A percentile compares a stretch with the other conserved stretches of the same genome.
These are phyloP conservation scores for Austrofundulus limnaeus DNA, from an alignment of 2,113 vertebrate species.

Conservation along the genomic window DNA sequence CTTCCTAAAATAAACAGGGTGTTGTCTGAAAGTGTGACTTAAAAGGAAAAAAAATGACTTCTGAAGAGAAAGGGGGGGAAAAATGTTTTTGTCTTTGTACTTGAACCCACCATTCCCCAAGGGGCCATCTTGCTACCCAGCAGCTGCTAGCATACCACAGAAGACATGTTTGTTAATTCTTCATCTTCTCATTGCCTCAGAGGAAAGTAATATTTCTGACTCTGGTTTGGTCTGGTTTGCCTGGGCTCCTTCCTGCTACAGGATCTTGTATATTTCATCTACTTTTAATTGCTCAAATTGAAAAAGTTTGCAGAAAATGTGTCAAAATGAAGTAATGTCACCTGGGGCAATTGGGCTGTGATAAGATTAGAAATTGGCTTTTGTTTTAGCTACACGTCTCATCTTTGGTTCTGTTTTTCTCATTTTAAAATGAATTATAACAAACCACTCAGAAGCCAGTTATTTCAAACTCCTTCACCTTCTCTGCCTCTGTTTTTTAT, in stretches of 20 bases:
- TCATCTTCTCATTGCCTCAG: conserved; percentile 18
- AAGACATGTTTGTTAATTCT: conserved; percentile 33
- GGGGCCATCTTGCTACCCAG: conserved; percentile 35
- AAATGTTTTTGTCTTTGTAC: conserved; percentile 29
- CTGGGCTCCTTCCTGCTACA: not conserved
- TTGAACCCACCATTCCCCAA: conserved; percentile 51
- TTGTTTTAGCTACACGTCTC: conserved; percentile 22
- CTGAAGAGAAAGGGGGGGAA: not conserved
- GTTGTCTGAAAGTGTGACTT: conserved; percentile 52
- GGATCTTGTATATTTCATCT: not conserved
- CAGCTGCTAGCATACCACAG: conserved; percentile 58
- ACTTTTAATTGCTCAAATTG: not conserved
- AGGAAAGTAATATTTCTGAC: not conserved
- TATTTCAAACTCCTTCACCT: not conserved
- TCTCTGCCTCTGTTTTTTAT: conserved; percentile 3
- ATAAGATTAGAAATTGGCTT: conserved; percentile 53
- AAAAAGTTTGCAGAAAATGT: conserved; percentile 33
- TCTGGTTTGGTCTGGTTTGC: not conserved
- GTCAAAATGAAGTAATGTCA: conserved; percentile 24
- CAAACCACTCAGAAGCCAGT: not conserved
- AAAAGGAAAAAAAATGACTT: conserved; percentile 29
- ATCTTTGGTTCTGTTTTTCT: conserved; percentile 12
- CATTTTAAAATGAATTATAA: not conserved
- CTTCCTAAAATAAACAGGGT: conserved; percentile 68
- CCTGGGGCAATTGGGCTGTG: conserved; percentile 53